These are phyloP conservation scores for Pelecanoides urinatrix DNA, from an alignment of 2,113 vertebrate genomes.

Conservation along the genomic window DNA sequence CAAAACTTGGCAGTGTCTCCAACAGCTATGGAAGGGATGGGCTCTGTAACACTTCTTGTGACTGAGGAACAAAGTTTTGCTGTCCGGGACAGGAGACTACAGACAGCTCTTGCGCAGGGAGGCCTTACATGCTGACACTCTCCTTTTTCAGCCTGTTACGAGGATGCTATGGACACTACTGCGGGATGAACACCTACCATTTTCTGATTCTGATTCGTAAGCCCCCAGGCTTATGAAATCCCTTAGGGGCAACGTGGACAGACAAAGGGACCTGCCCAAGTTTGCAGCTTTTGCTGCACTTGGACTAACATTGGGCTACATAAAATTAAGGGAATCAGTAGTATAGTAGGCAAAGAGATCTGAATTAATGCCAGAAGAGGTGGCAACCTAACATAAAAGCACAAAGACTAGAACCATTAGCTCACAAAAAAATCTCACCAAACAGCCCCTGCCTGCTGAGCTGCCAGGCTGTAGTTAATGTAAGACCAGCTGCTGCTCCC, in stretches of 20 bases:
- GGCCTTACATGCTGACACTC: background rate
- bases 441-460: background rate
- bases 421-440: background rate
- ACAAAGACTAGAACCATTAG: background rate
- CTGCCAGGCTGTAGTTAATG: background rate
- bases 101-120: fast-evolving
- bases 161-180: background rate
- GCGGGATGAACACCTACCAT: background rate
- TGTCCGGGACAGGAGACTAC: background rate
- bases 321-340: background rate
- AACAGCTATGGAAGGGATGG: fast-evolving
- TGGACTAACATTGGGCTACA: background rate
- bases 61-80: too few relatives aligned
- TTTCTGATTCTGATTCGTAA: too few relatives aligned
- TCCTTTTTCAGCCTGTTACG: background rate
- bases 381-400: background rate
- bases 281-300: background rate
- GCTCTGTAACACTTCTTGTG: background rate
- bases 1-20: background rate
- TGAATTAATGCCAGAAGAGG: background rate
- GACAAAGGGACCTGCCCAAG: background rate
- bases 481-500: background rate
- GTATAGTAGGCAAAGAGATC: background rate
- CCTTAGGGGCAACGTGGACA: background rate
- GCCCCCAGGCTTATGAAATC: background rate